phyloP scores from a whole-genome alignment of 2,797 vertebrate species.

The Pseudochromis fuscus region DNA sequence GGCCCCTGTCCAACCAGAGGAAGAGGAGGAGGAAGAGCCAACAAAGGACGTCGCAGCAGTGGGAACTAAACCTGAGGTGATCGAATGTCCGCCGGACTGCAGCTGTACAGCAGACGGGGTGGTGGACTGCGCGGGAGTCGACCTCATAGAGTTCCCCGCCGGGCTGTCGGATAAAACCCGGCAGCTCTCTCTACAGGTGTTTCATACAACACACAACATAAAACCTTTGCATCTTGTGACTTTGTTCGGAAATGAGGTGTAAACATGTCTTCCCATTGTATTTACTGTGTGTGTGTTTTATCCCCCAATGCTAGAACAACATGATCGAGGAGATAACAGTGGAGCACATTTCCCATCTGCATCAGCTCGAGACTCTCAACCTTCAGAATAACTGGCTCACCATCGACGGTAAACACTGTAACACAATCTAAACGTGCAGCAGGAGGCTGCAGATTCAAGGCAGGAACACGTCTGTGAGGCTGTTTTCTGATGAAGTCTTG shows the following conservation, averaged over 20 bases:
- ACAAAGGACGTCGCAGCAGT: constrained; percentile 40
- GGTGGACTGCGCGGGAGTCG: constrained; percentile 95
- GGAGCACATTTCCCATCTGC: constrained; percentile 90
- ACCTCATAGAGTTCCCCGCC: constrained; percentile 91
- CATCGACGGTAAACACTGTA: constrained; percentile 87
- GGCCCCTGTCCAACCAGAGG: constrained; percentile 64
- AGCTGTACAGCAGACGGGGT: constrained; percentile 90
- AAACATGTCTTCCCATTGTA: background rate
- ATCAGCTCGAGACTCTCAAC: constrained; percentile 94
- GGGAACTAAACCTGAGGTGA: constrained; percentile 35
- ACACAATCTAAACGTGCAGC: constrained; percentile 26
- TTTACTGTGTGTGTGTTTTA: constrained; percentile 33
- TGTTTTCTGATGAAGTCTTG: constrained; percentile 14
- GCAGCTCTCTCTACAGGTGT: constrained; percentile 94
- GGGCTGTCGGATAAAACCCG: constrained; percentile 87
- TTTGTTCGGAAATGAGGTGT: background rate
- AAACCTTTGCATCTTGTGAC: background rate
- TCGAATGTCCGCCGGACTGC: constrained; percentile 89
- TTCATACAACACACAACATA: background rate
- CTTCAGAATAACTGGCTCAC: constrained; percentile 97
- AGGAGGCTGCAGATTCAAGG: background rate
- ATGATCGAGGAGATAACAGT: constrained; percentile 92
- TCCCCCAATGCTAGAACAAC: constrained; percentile 89
- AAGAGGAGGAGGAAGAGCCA: constrained; percentile 77
- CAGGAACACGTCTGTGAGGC: background rate